Conservation (phyloP, 2,113 vertebrate genomes). For the Otolemur garnettii region DNA sequence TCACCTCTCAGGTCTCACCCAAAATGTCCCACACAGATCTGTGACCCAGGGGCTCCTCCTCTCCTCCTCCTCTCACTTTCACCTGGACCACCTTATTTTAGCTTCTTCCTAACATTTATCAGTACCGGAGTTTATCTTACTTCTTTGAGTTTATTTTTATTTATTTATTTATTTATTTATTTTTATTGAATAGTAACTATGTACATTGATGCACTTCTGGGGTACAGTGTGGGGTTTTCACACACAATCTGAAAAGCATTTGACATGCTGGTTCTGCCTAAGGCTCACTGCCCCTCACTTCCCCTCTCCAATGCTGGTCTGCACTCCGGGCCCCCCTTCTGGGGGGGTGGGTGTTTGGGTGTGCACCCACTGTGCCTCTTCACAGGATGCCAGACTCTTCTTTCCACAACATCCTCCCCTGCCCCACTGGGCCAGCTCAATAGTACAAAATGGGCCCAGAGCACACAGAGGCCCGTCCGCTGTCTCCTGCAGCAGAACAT, state of each 20-base stretch:
- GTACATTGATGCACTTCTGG: too few species aligned
- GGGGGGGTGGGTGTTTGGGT: fast-evolving
- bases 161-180: too few species aligned
- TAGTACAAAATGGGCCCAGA: neutral
- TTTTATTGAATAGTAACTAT: too few species aligned
- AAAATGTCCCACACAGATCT: neutral
- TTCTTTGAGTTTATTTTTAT: neutral
- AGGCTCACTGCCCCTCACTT: neutral
- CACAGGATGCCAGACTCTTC: too few species aligned
- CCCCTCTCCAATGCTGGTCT: neutral
- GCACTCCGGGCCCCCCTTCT: neutral
- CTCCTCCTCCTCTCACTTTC: neutral
- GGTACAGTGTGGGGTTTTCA: too few species aligned
- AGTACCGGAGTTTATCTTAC: neutral
- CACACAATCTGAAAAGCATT: neutral
- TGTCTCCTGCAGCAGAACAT: fast-evolving
- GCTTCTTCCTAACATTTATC: neutral
- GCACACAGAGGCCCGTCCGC: fast-evolving
- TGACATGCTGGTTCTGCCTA: neutral
- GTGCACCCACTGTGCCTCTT: fast-evolving
- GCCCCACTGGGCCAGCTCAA: neutral
- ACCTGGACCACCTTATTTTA: neutral
- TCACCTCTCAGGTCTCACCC: neutral
- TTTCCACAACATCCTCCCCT: neutral
- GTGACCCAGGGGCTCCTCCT: neutral